Percentiles rank a stretch among this genome's conserved stretches.
These are phyloP conservation scores for Ceramica pisi DNA, from an alignment of 2,888 invertebrate species.

Conservation along the genomic window DNA sequence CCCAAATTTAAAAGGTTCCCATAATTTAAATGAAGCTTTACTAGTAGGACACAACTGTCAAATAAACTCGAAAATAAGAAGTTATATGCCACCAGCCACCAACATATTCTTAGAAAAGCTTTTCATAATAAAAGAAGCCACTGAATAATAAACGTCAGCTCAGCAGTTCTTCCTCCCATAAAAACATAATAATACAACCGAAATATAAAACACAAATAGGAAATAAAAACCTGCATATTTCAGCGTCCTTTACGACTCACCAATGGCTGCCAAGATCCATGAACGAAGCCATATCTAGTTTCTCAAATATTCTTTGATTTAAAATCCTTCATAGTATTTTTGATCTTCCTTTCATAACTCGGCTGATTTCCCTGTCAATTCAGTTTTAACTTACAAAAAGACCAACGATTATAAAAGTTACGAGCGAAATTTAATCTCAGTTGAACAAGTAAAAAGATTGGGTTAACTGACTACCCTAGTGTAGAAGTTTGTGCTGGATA, in stretches of 20 bases:
- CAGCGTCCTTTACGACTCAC: constrained; percentile 21
- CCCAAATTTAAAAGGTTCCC: not conserved
- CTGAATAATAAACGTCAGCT: constrained; percentile 10
- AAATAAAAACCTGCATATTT: constrained; percentile 15
- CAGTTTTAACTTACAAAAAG: constrained; percentile 45
- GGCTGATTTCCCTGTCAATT: constrained; percentile 25
- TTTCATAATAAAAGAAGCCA: not conserved
- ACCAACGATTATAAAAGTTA: constrained; percentile 55
- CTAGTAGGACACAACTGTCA: no score
- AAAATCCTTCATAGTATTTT: constrained; percentile 10
- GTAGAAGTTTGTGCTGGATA: constrained; percentile 44
- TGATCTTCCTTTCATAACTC: not conserved
- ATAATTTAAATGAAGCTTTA: not conserved
- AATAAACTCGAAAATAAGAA: no score
- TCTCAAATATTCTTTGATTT: constrained; percentile 23
- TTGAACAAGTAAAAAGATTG: constrained; percentile 55
- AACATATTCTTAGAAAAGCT: not conserved
- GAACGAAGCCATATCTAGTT: constrained; percentile 20
- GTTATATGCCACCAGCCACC: not conserved
- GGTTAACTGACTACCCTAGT: constrained; percentile 41
- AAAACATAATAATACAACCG: constrained; percentile 9
- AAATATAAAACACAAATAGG: constrained; percentile 7
- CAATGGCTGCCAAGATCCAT: constrained; percentile 17
- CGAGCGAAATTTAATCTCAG: constrained; percentile 57
- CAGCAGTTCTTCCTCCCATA: constrained; percentile 17